phyloP scores from a whole-genome alignment of 2,797 vertebrate genomes.

The Poecilia velifera region DNA sequence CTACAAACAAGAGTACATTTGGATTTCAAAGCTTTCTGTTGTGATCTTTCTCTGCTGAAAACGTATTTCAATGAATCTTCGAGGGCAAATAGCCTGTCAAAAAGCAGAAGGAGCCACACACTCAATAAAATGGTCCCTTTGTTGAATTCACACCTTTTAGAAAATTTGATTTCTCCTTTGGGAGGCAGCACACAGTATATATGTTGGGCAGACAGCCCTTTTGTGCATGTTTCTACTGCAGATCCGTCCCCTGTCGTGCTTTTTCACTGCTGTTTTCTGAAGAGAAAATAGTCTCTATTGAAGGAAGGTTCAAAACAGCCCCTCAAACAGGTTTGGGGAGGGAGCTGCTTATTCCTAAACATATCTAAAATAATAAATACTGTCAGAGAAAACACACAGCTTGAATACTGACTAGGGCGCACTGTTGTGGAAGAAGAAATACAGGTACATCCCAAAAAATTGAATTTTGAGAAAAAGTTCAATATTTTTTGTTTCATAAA shows the following conservation, averaged over 20 bases:
- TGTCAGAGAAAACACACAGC: neutral
- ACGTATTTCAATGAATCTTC: neutral
- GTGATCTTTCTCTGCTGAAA: neutral
- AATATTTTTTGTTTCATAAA: neutral
- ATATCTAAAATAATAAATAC: neutral
- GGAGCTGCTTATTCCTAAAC: neutral
- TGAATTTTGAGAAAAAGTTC: neutral
- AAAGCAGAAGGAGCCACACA: neutral
- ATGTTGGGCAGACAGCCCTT: neutral
- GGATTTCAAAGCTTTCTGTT: constrained; percentile 5
- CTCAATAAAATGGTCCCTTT: constrained; percentile 22
- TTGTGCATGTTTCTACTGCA: neutral
- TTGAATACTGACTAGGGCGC: neutral
- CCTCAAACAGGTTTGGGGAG: neutral
- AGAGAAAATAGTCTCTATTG: neutral
- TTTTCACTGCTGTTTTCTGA: neutral
- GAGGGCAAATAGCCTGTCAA: constrained; percentile 12
- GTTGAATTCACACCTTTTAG: constrained; percentile 24
- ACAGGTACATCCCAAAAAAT: neutral
- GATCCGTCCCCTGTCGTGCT: neutral
- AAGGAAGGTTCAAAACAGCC: neutral
- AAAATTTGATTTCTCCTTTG: neutral
- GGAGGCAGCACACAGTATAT: neutral
- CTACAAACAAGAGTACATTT: constrained; percentile 9
- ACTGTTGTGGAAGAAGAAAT: neutral